Percentiles rank a stretch among this genome's conserved stretches.
These are phyloP conservation scores for Lineus longissimus DNA, from an alignment of 1,140 invertebrate species.

Conservation along the genomic window DNA sequence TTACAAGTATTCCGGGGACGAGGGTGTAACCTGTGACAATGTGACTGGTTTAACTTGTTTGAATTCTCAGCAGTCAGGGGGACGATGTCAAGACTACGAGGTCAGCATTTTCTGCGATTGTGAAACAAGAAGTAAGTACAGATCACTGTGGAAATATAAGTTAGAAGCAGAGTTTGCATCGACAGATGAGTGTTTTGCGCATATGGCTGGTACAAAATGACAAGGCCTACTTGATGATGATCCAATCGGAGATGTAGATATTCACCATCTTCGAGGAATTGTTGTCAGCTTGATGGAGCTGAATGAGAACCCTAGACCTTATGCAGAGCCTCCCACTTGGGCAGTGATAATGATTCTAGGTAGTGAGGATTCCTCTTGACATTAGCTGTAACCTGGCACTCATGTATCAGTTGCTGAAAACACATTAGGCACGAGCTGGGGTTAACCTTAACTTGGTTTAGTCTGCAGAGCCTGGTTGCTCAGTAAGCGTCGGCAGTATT, in stretches of 20 bases:
- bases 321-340: too few species aligned
- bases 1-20: slow-evolving; percentile 22
- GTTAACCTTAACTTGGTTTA: too few species aligned
- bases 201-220: not conserved
- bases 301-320: too few species aligned
- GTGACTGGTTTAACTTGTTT: slow-evolving; percentile 25
- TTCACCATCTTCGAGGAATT: not conserved
- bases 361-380: too few species aligned
- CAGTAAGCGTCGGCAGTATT: too few species aligned
- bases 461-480: too few species aligned
- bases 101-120: slow-evolving; percentile 28
- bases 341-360: too few species aligned
- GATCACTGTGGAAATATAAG: not conserved
- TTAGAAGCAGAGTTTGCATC: not conserved
- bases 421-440: too few species aligned
- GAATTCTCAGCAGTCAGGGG: slow-evolving; percentile 24
- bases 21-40: not conserved
- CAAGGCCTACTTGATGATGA: not conserved
- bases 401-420: too few species aligned
- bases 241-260: not conserved
- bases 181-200: not conserved
- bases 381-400: too few species aligned
- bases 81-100: slow-evolving; percentile 26
- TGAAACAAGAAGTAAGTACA: too few species aligned
- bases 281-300: not conserved